phyloP scores from a whole-genome alignment of 2,113 vertebrate genomes.

The Callorhinus ursinus region DNA sequence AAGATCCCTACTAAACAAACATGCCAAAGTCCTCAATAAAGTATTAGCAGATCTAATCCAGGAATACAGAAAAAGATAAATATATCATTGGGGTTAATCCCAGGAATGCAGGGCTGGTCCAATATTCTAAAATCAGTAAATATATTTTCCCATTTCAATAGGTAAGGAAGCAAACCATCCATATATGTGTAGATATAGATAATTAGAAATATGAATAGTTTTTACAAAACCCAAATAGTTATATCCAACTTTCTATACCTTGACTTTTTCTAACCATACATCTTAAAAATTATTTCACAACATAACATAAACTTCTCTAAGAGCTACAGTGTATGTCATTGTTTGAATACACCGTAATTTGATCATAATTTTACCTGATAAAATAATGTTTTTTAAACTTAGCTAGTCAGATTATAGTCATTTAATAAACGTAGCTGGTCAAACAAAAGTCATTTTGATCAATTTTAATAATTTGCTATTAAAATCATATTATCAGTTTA shows the following conservation, averaged over 20 bases:
- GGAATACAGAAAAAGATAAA: neutral
- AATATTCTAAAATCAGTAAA: neutral
- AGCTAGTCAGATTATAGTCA: neutral
- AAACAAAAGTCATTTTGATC: neutral
- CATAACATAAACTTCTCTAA: neutral
- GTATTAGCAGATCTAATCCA: neutral
- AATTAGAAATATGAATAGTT: neutral
- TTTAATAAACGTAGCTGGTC: neutral
- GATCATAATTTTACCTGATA: neutral
- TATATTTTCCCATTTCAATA: neutral
- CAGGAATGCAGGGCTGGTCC: neutral
- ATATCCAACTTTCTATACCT: neutral
- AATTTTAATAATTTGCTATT: neutral
- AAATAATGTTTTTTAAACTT: neutral
- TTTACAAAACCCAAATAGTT: neutral
- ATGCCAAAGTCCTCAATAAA: neutral
- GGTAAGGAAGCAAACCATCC: neutral
- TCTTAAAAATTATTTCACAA: neutral
- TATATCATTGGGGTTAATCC: neutral
- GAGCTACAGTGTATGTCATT: neutral
- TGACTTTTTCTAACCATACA: neutral
- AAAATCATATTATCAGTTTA: neutral
- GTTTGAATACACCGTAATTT: neutral
- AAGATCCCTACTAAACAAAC: neutral
- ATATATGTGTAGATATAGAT: neutral